Evolutionary conservation across 2,797 vertebrate species (phyloP).

Genomic region (Odontamblyopus lacepedii): DNA sequence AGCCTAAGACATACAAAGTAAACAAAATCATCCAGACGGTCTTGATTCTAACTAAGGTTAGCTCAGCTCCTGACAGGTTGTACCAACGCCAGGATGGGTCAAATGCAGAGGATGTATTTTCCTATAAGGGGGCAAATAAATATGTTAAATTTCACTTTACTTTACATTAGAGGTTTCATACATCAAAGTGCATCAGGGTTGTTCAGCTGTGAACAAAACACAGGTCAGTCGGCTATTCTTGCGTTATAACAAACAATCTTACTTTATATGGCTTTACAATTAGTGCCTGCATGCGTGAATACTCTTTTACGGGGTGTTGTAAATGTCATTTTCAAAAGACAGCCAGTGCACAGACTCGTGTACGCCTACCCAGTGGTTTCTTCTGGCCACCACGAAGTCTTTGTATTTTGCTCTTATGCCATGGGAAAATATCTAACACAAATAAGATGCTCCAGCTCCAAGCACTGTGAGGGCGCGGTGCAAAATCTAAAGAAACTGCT

Average conservation of each 20-base stretch:
- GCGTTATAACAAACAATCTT: slow-evolving; percentile 54
- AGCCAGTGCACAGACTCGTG: slow-evolving; percentile 62
- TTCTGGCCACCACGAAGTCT: slow-evolving; percentile 74
- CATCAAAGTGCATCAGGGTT: neutral
- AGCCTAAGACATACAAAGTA: neutral
- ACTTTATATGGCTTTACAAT: slow-evolving; percentile 71
- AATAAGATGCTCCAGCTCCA: slow-evolving; percentile 73
- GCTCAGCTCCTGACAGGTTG: too few species aligned
- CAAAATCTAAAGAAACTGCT: slow-evolving; percentile 60
- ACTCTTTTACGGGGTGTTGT: slow-evolving; percentile 75
- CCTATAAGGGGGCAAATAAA: too few species aligned
- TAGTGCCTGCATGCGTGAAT: slow-evolving; percentile 73
- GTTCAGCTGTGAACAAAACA: neutral
- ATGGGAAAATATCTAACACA: slow-evolving; percentile 84
- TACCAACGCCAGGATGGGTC: neutral
- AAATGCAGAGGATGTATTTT: neutral
- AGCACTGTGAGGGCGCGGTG: slow-evolving; percentile 69
- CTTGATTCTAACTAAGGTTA: too few species aligned
- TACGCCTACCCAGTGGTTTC: slow-evolving; percentile 75
- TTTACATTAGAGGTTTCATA: neutral
- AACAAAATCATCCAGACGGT: neutral
- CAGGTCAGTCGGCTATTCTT: slow-evolving; percentile 32
- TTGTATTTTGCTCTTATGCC: slow-evolving; percentile 73
- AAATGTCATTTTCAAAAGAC: slow-evolving; percentile 79
- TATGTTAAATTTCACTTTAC: neutral